Conservation (phyloP, 2,888 invertebrate genomes). For the Toxonevra muliebris region DNA sequence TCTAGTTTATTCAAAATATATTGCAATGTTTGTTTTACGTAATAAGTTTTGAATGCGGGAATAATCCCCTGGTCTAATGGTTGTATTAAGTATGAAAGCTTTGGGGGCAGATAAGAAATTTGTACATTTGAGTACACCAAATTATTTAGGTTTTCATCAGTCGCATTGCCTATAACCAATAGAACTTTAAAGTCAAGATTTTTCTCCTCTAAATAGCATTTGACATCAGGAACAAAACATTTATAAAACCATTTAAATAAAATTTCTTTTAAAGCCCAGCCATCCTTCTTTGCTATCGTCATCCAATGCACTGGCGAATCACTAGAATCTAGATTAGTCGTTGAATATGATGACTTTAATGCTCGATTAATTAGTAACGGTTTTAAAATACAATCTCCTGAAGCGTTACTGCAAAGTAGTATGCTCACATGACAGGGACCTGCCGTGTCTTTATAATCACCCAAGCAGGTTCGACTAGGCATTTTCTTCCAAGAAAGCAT, state of each 20-base stretch:
- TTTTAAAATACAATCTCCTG: constrained; percentile 50
- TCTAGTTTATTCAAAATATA: constrained; percentile 19
- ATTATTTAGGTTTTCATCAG: constrained; percentile 9
- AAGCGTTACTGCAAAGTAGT: constrained; percentile 50
- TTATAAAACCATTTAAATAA: constrained; percentile 46
- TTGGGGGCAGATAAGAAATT: constrained; percentile 16
- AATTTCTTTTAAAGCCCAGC: constrained; percentile 47
- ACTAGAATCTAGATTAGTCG: constrained; percentile 30
- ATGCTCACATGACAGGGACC: constrained; percentile 47
- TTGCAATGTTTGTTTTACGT: constrained; percentile 35
- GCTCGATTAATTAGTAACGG: constrained; percentile 51
- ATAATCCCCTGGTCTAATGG: constrained; percentile 30
- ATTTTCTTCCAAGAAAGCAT: constrained; percentile 48
- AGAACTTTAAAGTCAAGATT: constrained; percentile 28
- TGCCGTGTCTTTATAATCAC: constrained; percentile 31
- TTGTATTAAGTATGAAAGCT: constrained; percentile 5
- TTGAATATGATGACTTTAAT: constrained; percentile 50
- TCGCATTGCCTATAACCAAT: constrained; percentile 26
- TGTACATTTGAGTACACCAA: constrained; percentile 11
- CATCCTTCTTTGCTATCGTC: constrained; percentile 45
- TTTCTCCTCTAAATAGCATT: constrained; percentile 33
- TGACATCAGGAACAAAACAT: constrained; percentile 38
- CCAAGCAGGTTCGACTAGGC: constrained; percentile 41
- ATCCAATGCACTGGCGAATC: constrained; percentile 45
- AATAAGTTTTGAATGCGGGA: constrained; percentile 32